Conservation (phyloP, 2,888 invertebrate species). For the Caenorhabditis virilis region DNA sequence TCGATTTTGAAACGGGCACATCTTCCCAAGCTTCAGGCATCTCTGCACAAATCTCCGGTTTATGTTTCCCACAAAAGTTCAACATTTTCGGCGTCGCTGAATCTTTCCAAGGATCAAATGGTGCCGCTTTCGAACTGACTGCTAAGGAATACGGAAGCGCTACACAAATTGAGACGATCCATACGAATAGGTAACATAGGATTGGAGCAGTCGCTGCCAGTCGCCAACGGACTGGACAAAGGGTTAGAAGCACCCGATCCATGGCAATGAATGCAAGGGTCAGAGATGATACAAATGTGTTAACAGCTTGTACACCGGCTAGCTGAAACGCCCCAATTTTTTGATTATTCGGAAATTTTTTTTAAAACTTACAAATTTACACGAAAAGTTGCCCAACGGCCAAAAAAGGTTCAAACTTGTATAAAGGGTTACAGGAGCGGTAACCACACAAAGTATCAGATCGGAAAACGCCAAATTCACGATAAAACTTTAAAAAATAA, state of each 20-base stretch:
- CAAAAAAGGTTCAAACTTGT: conserved; percentile 64
- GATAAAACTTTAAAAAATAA: conserved; percentile 51
- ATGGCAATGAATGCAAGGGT: conserved; percentile 66
- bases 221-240: conserved; percentile 65
- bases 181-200: conserved; percentile 60
- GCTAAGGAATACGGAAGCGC: conserved; percentile 65
- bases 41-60: conserved; percentile 35
- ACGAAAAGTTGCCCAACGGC: conserved; percentile 64
- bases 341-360: neutral
- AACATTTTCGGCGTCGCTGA: conserved; percentile 38
- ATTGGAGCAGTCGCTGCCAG: conserved; percentile 64
- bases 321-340: conserved; percentile 44
- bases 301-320: conserved; percentile 66
- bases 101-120: conserved; percentile 60
- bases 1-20: conserved; percentile 52
- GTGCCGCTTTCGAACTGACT: conserved; percentile 56
- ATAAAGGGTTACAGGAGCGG: conserved; percentile 66
- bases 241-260: conserved; percentile 65
- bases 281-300: conserved; percentile 67
- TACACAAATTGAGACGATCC: conserved; percentile 63
- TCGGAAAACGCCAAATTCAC: conserved; percentile 67
- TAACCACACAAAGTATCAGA: conserved; percentile 62
- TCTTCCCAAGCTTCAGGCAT: conserved; percentile 56
- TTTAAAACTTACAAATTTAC: conserved; percentile 53
- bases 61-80: conserved; percentile 17